These are phyloP conservation scores for Hanleya hanleyi DNA, from an alignment of 2,888 invertebrate species.

Conservation along the genomic window DNA sequence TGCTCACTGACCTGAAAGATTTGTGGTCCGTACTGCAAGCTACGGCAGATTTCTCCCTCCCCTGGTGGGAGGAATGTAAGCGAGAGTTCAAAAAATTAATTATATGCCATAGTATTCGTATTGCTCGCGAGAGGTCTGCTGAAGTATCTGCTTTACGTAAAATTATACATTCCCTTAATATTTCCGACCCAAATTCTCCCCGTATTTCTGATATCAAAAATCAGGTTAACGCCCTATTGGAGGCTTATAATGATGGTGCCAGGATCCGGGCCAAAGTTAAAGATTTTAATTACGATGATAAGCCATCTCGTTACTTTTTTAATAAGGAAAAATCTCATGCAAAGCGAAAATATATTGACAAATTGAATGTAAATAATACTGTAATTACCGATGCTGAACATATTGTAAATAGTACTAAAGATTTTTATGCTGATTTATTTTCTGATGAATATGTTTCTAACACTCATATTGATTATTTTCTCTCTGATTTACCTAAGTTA, in stretches of 20 bases:
- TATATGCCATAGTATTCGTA: neutral
- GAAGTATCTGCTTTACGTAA: neutral
- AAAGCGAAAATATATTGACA: neutral
- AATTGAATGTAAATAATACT: neutral
- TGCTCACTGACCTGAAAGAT: neutral
- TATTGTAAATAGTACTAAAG: neutral
- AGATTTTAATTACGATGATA: neutral
- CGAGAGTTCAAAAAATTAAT: neutral
- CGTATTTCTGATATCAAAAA: neutral
- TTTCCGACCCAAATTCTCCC: neutral
- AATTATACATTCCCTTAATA: neutral
- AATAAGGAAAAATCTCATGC: neutral
- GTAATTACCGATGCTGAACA: neutral
- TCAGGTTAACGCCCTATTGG: neutral
- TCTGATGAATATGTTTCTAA: neutral
- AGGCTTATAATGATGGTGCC: neutral
- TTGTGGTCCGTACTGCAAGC: neutral
- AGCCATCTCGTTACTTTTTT: conserved; percentile 10
- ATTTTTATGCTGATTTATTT: conserved; percentile 7
- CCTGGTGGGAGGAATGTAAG: conserved; percentile 2
- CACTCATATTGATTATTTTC: neutral
- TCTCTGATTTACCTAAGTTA: conserved; percentile 6
- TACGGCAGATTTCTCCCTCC: neutral
- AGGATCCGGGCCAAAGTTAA: conserved; percentile 4
- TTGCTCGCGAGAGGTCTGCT: neutral